Evolutionary conservation across 2,888 invertebrate genomes (phyloP).

Genomic region (Eupithecia inturbata): DNA sequence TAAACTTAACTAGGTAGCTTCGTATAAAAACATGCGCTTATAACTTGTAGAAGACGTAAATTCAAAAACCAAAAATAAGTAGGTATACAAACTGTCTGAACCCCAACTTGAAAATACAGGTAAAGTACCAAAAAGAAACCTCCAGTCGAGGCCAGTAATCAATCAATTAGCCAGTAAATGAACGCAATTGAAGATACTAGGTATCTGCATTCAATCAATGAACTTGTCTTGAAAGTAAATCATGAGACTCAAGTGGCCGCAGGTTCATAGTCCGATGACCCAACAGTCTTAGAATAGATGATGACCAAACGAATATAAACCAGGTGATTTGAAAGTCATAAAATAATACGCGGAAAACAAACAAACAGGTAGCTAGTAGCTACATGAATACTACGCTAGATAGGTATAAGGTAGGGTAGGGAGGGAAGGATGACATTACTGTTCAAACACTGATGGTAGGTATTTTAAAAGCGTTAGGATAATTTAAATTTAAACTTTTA

Average conservation of each 20-base stretch:
- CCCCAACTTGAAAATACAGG: not conserved
- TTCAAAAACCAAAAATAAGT: not conserved
- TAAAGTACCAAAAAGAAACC: slow-evolving; percentile 2
- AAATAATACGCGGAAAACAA: slow-evolving; percentile 5
- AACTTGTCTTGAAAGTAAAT: slow-evolving; percentile 34
- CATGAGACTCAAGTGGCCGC: slow-evolving; percentile 40
- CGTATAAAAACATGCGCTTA: not conserved
- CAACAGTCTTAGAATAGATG: slow-evolving; percentile 38
- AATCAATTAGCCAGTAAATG: slow-evolving; percentile 24
- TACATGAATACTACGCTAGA: not conserved
- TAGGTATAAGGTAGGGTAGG: not conserved
- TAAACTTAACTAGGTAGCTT: no score
- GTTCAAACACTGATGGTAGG: not conserved
- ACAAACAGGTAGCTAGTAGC: not conserved
- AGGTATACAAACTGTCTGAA: not conserved
- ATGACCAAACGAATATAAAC: slow-evolving; percentile 17
- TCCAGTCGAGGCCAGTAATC: slow-evolving; percentile 11
- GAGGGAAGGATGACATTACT: no score
- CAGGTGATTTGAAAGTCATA: slow-evolving; percentile 7
- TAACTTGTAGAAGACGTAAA: not conserved
- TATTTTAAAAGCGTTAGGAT: not conserved
- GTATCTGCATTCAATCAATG: slow-evolving; percentile 35
- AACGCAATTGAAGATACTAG: slow-evolving; percentile 29
- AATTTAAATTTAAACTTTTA: not conserved
- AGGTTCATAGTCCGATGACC: slow-evolving; percentile 40